Evolutionary conservation across 2,888 invertebrate genomes (phyloP).

Genomic region (Allophyes oxyacanthae): DNA sequence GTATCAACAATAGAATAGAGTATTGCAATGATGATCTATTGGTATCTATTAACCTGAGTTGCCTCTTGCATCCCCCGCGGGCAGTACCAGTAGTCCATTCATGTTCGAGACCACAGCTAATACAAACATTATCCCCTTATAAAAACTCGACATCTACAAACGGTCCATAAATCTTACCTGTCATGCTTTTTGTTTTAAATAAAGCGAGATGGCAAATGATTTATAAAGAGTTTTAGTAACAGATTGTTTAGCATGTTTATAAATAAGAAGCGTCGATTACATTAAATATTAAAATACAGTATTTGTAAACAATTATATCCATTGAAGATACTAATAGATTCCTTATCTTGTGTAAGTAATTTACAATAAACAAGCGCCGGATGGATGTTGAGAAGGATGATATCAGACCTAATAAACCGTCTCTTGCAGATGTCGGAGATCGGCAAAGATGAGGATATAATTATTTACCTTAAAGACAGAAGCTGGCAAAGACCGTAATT

Average conservation of each 20-base stretch:
- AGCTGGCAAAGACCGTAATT: conserved; percentile 31
- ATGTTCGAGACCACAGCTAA: conserved; percentile 21
- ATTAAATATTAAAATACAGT: too few species aligned
- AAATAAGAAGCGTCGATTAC: too few species aligned
- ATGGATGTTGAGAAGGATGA: conserved; percentile 3
- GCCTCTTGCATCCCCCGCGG: conserved; percentile 3
- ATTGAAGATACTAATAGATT: not conserved
- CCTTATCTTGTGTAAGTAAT: not conserved
- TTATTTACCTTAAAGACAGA: conserved; percentile 8
- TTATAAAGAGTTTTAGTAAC: too few species aligned
- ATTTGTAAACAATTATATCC: not conserved
- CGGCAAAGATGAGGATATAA: conserved; percentile 1
- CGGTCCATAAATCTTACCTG: conserved; percentile 17
- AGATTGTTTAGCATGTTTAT: too few species aligned
- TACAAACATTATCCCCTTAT: conserved; percentile 10
- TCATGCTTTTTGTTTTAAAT: conserved; percentile 8
- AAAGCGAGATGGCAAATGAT: not conserved
- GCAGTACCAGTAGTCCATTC: conserved; percentile 6
- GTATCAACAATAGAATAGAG: too few species aligned
- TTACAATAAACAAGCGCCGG: not conserved
- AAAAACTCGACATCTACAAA: conserved; percentile 4
- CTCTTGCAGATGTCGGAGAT: conserved; percentile 4
- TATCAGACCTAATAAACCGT: conserved; percentile 2
- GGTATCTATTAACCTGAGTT: too few species aligned
- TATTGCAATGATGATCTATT: too few species aligned